phyloP scores from a whole-genome alignment of 2,113 vertebrate genomes.

The Muscicapa adusta region DNA sequence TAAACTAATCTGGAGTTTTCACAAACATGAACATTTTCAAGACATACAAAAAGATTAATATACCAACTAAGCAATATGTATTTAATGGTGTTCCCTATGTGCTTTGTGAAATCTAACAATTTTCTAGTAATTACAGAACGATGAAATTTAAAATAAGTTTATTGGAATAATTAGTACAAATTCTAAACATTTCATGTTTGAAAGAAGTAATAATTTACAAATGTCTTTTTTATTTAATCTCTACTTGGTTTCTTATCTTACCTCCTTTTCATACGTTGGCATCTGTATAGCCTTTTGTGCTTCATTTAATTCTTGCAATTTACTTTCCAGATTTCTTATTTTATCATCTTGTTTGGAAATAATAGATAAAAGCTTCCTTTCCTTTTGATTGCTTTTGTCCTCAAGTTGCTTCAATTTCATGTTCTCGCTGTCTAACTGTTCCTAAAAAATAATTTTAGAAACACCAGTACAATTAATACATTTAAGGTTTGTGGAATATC shows the following conservation, averaged over 20 bases:
- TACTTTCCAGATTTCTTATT: slow-evolving; percentile 63
- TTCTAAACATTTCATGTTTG: background rate
- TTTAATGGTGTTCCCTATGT: background rate
- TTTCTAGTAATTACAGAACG: background rate
- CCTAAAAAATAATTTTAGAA: slow-evolving; percentile 63
- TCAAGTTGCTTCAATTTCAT: slow-evolving; percentile 63
- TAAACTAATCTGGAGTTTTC: background rate
- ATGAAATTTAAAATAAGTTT: background rate
- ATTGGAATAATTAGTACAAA: background rate
- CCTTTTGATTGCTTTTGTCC: slow-evolving; percentile 62
- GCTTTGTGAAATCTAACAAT: background rate
- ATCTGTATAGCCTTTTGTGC: slow-evolving; percentile 2
- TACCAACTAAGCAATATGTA: background rate
- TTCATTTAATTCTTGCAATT: slow-evolving; percentile 57
- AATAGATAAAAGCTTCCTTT: slow-evolving; percentile 61
- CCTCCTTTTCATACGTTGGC: slow-evolving; percentile 42
- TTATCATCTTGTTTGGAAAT: slow-evolving; percentile 64
- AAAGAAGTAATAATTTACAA: background rate
- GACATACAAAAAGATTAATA: background rate
- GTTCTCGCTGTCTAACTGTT: slow-evolving; percentile 61
- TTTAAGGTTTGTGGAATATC: background rate
- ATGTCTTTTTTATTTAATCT: background rate
- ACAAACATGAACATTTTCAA: background rate
- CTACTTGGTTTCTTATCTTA: slow-evolving; percentile 24
- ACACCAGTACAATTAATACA: slow-evolving; percentile 22